phyloP scores from a whole-genome alignment of 2,113 vertebrate genomes.

The Erythrolamprus reginae region DNA sequence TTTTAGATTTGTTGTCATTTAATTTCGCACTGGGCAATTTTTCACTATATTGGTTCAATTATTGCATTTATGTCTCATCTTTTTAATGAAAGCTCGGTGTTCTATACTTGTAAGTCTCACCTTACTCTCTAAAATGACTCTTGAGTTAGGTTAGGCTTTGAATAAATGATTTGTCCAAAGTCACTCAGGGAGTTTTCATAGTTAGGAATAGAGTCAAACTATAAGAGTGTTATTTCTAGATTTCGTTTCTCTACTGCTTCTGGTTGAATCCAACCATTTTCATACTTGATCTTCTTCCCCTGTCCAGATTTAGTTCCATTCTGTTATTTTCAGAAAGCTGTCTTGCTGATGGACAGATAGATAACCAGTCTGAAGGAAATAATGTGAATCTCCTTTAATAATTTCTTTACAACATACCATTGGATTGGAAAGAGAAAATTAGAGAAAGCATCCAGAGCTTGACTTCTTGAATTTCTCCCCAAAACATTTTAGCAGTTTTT shows the following conservation, averaged over 20 bases:
- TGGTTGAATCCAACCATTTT: not conserved
- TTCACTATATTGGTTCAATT: not conserved
- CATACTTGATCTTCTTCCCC: not conserved
- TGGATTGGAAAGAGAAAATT: not conserved
- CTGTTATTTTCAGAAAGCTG: not conserved
- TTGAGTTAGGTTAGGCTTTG: not conserved
- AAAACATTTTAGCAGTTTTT: not conserved
- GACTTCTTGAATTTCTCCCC: not conserved
- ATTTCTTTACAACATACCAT: not conserved
- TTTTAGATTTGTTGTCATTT: slow-evolving; percentile 55
- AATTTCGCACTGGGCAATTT: not conserved
- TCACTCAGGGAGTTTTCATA: not conserved
- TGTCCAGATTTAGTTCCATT: not conserved
- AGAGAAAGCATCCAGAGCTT: not conserved
- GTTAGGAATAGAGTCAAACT: not conserved
- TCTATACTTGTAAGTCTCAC: not conserved
- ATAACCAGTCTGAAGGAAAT: not conserved
- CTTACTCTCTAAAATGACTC: not conserved
- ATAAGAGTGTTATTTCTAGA: not conserved
- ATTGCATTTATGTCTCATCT: not conserved
- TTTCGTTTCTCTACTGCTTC: not conserved
- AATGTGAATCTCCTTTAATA: not conserved
- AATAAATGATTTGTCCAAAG: not conserved
- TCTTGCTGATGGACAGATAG: not conserved
- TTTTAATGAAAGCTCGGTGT: not conserved